Evolutionary conservation across 2,888 invertebrate species (phyloP).

Genomic region (Zootermopsis nevadensis): DNA sequence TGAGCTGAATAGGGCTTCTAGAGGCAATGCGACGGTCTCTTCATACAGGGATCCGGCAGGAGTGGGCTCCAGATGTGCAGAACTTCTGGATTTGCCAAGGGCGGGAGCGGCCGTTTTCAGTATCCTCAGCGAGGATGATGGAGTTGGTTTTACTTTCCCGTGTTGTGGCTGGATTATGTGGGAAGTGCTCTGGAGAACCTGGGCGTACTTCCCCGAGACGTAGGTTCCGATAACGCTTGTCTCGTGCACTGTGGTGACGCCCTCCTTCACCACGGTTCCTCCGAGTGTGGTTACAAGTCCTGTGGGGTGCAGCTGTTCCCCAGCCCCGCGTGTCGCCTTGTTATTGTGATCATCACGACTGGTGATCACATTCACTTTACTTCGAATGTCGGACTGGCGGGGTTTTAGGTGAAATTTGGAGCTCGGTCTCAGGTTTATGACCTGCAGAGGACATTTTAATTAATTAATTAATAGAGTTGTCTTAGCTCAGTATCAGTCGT

Average conservation of each 20-base stretch:
- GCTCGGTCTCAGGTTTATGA: constrained; percentile 80
- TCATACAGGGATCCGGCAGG: constrained; percentile 69
- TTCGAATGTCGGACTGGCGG: constrained; percentile 61
- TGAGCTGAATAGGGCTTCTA: constrained; percentile 68
- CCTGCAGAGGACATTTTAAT: constrained; percentile 55
- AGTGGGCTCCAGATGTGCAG: constrained; percentile 73
- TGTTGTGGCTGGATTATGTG: constrained; percentile 66
- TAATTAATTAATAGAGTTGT: no score
- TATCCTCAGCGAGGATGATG: constrained; percentile 67
- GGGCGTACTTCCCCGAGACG: constrained; percentile 89
- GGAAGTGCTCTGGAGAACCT: constrained; percentile 85
- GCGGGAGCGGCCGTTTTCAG: constrained; percentile 81
- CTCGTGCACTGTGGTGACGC: constrained; percentile 85
- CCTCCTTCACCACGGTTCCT: constrained; percentile 85
- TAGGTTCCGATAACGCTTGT: constrained; percentile 91
- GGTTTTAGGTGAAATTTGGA: constrained; percentile 68
- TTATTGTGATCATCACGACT: neutral
- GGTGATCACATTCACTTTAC: constrained; percentile 49
- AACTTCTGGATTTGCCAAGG: constrained; percentile 57
- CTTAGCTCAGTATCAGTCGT: no score
- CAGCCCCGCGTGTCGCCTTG: constrained; percentile 56
- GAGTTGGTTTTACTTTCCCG: constrained; percentile 71
- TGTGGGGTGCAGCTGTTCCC: constrained; percentile 75
- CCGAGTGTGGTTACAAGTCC: constrained; percentile 87
- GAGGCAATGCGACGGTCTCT: constrained; percentile 66